Base-by-base conservation (phyloP, 2,113 vertebrate genomes). In the Tyto alba region DNA sequence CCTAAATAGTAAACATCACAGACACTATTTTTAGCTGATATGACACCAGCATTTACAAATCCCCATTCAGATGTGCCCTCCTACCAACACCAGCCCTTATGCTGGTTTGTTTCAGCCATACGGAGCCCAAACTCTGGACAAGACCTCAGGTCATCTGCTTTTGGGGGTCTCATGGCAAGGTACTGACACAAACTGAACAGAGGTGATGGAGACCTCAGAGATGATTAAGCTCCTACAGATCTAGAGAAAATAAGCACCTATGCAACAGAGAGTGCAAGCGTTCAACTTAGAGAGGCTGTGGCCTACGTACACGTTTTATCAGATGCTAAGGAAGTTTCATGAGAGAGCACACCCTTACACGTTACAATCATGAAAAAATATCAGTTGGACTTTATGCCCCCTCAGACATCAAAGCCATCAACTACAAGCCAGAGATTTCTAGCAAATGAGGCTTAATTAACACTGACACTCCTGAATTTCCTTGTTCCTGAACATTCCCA, bases 381-480 rank as follows among this genome's bases (percentile, higher is more conserved):
- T 71, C 80, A 22, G 11, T 19, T 59, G 89, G 74, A 26, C 45
- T 52, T 69, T 43, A 48, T 34, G 77, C 16, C 9, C 22, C 30
- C 57, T 34, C 60, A 64, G 53, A 78, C 47, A 77, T 47, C 48
- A 41, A 57, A 63, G 19, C 64, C 34, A 75, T 82, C 77, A 87
- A 72, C 80, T 64, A 56, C 56, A 87, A 84, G 34, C 60, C 22
- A 66, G 30, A 89, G 74, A 73, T 73, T 79, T 78, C 10, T 16
- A 60, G 84, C 47, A 96, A 96, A 97, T 75, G 40, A 94, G 62
- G 34, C 40, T 93, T 95, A 91, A 96, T 91, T 91, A 94, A 89
- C 73, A 88, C 13, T 40, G 32, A 30, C 62, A 43, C 69, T 92
- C 90, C 69, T 59, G 73, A 82, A 91, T 85, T 95, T 88, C 87